Conservation (phyloP, 2,888 invertebrate genomes). For the Lissonota sp. region DNA sequence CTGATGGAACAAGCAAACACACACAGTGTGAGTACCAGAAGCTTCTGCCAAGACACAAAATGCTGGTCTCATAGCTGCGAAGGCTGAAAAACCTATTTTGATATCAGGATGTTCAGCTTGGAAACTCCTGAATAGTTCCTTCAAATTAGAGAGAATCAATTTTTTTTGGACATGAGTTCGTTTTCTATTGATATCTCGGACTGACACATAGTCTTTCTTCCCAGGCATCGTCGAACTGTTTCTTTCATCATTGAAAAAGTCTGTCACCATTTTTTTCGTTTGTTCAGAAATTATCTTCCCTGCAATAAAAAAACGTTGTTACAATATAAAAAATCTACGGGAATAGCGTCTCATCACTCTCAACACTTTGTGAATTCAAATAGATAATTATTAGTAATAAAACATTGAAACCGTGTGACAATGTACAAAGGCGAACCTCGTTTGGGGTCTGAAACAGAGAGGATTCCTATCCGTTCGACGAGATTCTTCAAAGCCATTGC, state of each 20-base stretch:
- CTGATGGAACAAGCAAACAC: conserved; percentile 28
- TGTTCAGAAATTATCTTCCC: not conserved
- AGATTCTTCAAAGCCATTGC: conserved; percentile 34
- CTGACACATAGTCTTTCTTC: conserved; percentile 27
- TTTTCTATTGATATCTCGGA: conserved; percentile 6
- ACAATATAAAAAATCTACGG: too few species aligned
- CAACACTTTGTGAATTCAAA: too few species aligned
- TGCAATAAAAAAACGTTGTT: not conserved
- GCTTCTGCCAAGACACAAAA: conserved; percentile 7
- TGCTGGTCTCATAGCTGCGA: conserved; percentile 6
- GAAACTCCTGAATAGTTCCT: conserved; percentile 25
- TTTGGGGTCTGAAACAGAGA: conserved; percentile 11
- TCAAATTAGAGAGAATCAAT: conserved; percentile 27
- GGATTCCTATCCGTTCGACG: conserved; percentile 38
- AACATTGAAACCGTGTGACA: too few species aligned
- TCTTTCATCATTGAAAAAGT: conserved; percentile 1
- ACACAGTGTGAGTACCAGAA: conserved; percentile 21
- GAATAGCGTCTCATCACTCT: too few species aligned
- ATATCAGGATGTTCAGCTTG: conserved; percentile 1
- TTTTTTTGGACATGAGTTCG: conserved; percentile 7
- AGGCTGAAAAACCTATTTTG: conserved; percentile 17
- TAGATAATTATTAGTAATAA: too few species aligned
- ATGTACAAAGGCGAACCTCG: conserved; percentile 9
- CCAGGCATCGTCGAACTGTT: conserved; percentile 8
- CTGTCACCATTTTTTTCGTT: not conserved